Evolutionary conservation across 2,113 vertebrate species (phyloP).

Genomic region (Dicrurus megarhynchus): DNA sequence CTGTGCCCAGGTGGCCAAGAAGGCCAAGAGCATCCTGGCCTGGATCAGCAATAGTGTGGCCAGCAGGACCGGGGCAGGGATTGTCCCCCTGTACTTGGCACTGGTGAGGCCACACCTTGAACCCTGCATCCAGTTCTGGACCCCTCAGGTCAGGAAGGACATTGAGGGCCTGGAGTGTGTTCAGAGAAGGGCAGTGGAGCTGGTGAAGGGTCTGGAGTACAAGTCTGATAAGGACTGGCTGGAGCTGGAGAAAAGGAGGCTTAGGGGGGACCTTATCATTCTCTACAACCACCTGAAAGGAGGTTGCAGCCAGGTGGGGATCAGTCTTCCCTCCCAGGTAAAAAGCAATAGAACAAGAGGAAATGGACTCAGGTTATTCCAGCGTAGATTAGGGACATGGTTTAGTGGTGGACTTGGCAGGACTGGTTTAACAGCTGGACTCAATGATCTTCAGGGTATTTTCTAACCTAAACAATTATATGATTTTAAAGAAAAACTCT

Average conservation of each 20-base stretch:
- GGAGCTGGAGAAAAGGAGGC: neutral
- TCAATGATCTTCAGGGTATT: neutral
- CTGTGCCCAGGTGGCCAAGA: neutral
- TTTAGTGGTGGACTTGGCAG: neutral
- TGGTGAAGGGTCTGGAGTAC: neutral
- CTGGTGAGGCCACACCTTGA: neutral
- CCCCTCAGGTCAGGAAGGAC: neutral
- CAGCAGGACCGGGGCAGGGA: neutral
- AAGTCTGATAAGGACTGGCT: neutral
- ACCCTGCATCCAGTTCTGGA: neutral
- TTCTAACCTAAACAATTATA: neutral
- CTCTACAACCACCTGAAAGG: neutral
- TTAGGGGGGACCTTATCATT: neutral
- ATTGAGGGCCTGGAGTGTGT: rapidly evolving
- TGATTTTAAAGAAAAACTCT: neutral
- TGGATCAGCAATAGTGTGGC: rapidly evolving
- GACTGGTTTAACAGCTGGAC: neutral
- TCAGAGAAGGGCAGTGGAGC: neutral
- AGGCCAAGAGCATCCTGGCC: neutral
- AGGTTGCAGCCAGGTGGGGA: neutral
- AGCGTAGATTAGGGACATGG: neutral
- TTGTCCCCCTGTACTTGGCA: neutral
- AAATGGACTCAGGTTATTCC: neutral
- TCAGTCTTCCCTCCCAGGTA: neutral
- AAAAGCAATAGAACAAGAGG: neutral